A percentile compares a stretch with the other conserved stretches of the same genome.
phyloP scores from a whole-genome alignment of 1,140 invertebrate species.

The Galleria mellonella region DNA sequence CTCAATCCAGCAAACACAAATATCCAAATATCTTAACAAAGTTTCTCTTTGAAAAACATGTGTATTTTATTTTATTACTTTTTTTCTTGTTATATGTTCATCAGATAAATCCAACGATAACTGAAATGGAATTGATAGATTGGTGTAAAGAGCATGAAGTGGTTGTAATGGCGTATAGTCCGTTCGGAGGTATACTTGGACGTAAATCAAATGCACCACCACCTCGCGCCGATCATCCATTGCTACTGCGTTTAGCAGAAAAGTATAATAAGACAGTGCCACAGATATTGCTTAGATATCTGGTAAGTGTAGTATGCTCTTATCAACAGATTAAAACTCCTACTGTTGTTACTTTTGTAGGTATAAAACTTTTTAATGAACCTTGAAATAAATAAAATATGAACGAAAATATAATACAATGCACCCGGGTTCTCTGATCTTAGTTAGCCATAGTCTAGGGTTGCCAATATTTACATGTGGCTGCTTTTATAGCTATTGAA shows the following conservation, averaged over 20 bases:
- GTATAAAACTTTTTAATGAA: too few relatives aligned
- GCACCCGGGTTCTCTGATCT: too few relatives aligned
- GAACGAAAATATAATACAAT: too few relatives aligned
- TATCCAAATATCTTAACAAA: too few relatives aligned
- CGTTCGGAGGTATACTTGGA: constrained; percentile 46
- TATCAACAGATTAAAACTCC: too few relatives aligned
- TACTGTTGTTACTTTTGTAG: too few relatives aligned
- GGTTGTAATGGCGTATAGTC: constrained; percentile 50
- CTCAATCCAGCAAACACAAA: too few relatives aligned
- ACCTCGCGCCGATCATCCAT: constrained; percentile 32
- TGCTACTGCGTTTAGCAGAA: constrained; percentile 20
- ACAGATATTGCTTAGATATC: constrained; percentile 49
- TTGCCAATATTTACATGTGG: too few relatives aligned
- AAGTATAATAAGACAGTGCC: constrained; percentile 51
- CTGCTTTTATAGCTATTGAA: too few relatives aligned
- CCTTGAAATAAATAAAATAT: too few relatives aligned
- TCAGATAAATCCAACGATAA: constrained; percentile 54
- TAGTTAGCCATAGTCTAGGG: too few relatives aligned
- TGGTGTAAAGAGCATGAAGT: constrained; percentile 42
- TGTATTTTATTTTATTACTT: neutral
- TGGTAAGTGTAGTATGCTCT: constrained; percentile 39
- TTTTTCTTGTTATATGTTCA: neutral
- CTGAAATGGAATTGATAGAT: constrained; percentile 35
- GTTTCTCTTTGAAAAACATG: too few relatives aligned
- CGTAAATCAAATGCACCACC: constrained; percentile 36